Evolutionary conservation across 2,888 invertebrate species (phyloP), one percentile per base, ranked within the genome.

Genomic region (Globia sparganii): DNA sequence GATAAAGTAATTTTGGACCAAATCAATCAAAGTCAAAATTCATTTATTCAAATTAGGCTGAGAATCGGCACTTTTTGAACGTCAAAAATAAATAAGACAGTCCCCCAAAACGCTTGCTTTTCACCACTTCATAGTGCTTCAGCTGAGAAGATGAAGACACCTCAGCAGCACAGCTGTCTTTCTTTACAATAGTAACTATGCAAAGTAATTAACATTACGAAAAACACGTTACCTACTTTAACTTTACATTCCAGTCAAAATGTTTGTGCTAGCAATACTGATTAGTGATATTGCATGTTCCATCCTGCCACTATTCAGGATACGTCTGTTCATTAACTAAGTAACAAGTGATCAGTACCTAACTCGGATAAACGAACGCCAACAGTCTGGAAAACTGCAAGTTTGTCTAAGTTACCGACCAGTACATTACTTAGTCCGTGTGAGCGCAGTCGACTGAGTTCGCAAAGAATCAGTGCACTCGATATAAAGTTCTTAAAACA

Each of bases 341-440:
- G 46, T 56, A 79, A 40, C 31, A 40, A 72, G 64, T 65, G 64
- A 62, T 59, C 34, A 40, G 46, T 21, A 46, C 15, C 4, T 43
- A 43, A 43, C 56, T 46, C 37, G 31, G 66, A 67, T 75, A 67
- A 56, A 56, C 43, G 61, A 73, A 67, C 56, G 43, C 6, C 25
- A 53, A 72, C 37, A 18, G 40, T 40, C 61, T 67, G 13, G 40
- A 56, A 75, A 81, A 67, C 75, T 46, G 4, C 37, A 62, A 62
- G 56, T 81, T 75, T 43, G 34, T 72, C 25, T 25, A 43, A 79
- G 61, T 77, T 68, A 43, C 49, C 56, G n/a, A 53, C 65, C 9
- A 61, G 15, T 46, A 18, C 43, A 61, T 73, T 66, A 66, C 46
- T 61, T 40, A 31, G 61, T 61, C 8, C 0, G 8, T 56, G n/a